Conservation (phyloP, 2,113 vertebrate species). For the Tapirus terrestris region DNA sequence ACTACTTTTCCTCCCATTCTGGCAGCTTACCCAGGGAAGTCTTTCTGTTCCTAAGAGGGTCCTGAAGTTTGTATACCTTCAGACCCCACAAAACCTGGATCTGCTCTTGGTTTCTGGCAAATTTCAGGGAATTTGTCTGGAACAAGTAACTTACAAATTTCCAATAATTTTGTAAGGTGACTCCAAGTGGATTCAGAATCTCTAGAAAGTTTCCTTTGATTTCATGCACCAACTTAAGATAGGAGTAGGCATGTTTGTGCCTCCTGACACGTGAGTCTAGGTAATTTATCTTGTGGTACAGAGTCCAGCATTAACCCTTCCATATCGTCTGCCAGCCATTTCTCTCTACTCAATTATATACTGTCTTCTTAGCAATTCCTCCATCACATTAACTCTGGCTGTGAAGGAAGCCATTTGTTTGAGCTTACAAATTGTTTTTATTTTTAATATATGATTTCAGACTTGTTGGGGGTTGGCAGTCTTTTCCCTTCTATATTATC, state of each 20-base stretch:
- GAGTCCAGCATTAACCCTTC: neutral
- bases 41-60: neutral
- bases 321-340: neutral
- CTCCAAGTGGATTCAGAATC: neutral
- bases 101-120: neutral
- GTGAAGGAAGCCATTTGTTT: neutral
- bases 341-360: neutral
- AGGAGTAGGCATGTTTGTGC: neutral
- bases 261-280: neutral
- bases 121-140: neutral
- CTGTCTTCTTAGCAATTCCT: neutral
- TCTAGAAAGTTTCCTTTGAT: neutral
- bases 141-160: neutral
- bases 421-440: neutral
- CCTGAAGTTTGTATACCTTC: neutral
- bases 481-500: neutral
- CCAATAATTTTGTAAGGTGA: neutral
- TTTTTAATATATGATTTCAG: neutral
- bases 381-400: neutral
- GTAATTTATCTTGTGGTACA: neutral
- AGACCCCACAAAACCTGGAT: neutral
- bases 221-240: neutral
- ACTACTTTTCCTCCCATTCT: neutral
- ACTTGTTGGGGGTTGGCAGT: neutral
- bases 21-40: neutral